Evolutionary conservation across 2,797 vertebrate genomes (phyloP).

Genomic region (Botia kubotai): DNA sequence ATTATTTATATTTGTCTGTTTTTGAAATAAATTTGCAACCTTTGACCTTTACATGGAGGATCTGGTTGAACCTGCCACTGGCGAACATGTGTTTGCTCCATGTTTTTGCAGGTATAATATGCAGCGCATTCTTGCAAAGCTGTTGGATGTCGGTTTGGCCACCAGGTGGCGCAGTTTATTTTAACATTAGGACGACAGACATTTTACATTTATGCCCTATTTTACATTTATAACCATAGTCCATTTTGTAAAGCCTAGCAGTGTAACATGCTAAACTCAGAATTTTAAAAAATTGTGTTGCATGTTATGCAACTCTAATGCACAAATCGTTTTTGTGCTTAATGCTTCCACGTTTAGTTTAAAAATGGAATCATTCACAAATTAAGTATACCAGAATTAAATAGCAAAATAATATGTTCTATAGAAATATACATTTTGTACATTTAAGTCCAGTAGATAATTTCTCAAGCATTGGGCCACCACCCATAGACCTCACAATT

Average conservation of each 20-base stretch:
- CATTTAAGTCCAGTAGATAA: too few species aligned
- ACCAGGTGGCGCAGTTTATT: slow-evolving; percentile 44
- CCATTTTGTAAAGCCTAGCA: too few species aligned
- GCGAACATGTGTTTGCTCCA: background rate
- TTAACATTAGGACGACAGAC: background rate
- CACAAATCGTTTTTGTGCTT: background rate
- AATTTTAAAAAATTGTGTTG: too few species aligned
- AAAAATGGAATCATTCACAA: background rate
- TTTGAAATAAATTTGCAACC: background rate
- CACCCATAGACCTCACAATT: too few species aligned
- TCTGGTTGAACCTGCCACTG: background rate
- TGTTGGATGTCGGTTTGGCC: background rate
- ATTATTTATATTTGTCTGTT: background rate
- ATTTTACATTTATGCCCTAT: too few species aligned
- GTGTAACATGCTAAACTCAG: too few species aligned
- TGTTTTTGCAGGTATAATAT: background rate
- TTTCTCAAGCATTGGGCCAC: too few species aligned
- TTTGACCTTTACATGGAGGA: background rate
- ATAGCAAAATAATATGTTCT: background rate
- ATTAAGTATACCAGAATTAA: too few species aligned
- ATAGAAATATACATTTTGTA: too few species aligned
- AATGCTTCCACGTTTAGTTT: background rate
- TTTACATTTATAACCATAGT: too few species aligned
- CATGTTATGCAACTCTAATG: too few species aligned
- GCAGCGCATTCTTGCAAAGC: background rate